Conservation (phyloP, 2,797 vertebrate species). For the Phalanger gymnotis region DNA sequence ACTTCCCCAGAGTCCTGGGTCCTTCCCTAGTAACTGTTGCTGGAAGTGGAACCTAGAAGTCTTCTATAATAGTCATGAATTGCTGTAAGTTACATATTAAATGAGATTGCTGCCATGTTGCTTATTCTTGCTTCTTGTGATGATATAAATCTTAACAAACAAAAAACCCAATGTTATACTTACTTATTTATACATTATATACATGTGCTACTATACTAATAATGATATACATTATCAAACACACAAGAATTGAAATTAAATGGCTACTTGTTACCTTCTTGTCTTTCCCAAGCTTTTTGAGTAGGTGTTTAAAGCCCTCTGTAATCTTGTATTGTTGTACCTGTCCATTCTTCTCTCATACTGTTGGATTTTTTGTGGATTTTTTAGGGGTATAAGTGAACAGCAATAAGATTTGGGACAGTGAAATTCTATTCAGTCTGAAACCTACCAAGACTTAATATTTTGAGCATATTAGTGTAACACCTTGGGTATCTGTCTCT, state of each 20-base stretch:
- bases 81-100: background rate
- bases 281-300: background rate
- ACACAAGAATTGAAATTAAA: background rate
- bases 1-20: background rate
- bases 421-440: background rate
- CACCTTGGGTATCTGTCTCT: background rate
- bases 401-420: background rate
- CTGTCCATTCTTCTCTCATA: background rate
- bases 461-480: background rate
- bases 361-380: background rate
- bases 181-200: background rate
- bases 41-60: background rate
- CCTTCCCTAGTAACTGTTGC: background rate
- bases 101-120: background rate
- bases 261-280: background rate
- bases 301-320: background rate
- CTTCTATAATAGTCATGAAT: background rate
- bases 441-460: background rate
- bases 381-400: background rate
- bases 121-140: background rate
- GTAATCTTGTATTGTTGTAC: background rate
- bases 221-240: background rate
- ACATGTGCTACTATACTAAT: background rate
- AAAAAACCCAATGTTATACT: background rate
- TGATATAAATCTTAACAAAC: background rate